A percentile compares a stretch with the other conserved stretches of the same genome.
Conservation (phyloP, 2,888 invertebrate genomes). For the Panzeria rudis region DNA sequence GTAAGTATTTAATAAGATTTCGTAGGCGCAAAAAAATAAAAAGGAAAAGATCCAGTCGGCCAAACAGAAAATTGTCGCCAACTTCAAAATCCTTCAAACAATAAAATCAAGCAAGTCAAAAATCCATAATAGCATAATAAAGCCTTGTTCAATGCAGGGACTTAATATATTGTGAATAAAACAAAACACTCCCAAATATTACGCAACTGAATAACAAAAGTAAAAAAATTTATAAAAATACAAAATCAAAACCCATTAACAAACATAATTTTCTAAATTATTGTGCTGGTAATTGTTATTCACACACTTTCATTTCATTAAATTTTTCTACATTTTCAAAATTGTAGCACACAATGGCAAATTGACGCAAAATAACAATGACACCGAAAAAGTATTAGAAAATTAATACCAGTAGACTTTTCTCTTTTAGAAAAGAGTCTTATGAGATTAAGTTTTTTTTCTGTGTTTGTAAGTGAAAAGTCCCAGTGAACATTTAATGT, state of each 20-base stretch:
- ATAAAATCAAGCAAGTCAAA: neutral
- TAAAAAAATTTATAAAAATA: neutral
- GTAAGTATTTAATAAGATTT: conserved; percentile 14
- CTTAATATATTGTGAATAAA: conserved; percentile 17
- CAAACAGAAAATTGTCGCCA: conserved; percentile 53
- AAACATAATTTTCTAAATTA: conserved; percentile 28
- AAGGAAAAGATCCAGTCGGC: conserved; percentile 34
- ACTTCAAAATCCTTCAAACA: neutral
- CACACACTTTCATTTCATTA: conserved; percentile 15
- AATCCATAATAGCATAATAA: neutral
- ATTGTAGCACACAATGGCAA: conserved; percentile 9
- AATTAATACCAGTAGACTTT: conserved; percentile 16
- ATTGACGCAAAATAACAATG: conserved; percentile 36
- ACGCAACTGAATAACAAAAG: conserved; percentile 31
- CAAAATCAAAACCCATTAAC: conserved; percentile 35
- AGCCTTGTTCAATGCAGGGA: neutral
- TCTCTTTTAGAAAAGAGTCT: conserved; percentile 19
- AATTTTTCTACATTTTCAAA: conserved; percentile 11
- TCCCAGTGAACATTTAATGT: neutral
- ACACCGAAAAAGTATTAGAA: conserved; percentile 42
- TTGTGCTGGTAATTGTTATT: conserved; percentile 14
- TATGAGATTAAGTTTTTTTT: conserved; percentile 3
- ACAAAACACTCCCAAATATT: conserved; percentile 33
- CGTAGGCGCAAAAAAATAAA: neutral
- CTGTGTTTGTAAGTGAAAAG: neutral